Evolutionary conservation across 2,888 invertebrate species (phyloP).

Genomic region (Tineola bisselliella): DNA sequence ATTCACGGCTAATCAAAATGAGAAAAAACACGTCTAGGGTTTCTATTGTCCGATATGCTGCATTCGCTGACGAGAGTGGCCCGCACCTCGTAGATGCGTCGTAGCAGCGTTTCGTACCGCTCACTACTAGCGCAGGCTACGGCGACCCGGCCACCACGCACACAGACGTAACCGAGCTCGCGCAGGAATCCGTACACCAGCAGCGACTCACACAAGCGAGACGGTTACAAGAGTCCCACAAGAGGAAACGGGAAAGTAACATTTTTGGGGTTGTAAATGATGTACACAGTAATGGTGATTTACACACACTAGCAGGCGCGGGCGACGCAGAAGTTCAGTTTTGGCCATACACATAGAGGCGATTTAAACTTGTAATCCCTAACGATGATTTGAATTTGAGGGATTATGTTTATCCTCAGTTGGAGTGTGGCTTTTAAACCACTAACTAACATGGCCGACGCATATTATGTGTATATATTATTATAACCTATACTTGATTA

Average conservation of each 20-base stretch:
- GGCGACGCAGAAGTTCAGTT: constrained; percentile 35
- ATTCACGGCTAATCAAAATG: neutral
- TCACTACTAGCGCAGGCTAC: constrained; percentile 64
- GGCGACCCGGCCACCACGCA: constrained; percentile 49
- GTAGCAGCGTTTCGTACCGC: constrained; percentile 50
- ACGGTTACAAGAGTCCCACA: constrained; percentile 37
- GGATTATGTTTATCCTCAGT: constrained; percentile 39
- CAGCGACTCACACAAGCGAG: constrained; percentile 35
- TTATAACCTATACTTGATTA: neutral
- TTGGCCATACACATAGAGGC: constrained; percentile 46
- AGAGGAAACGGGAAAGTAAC: constrained; percentile 56
- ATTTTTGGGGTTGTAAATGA: constrained; percentile 60
- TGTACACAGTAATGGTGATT: constrained; percentile 52
- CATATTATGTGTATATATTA: neutral
- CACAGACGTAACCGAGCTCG: constrained; percentile 42
- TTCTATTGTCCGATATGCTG: constrained; percentile 39
- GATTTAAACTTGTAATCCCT: constrained; percentile 64
- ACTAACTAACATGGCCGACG: constrained; percentile 10
- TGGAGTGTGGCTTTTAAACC: constrained; percentile 13
- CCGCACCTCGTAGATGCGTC: constrained; percentile 39
- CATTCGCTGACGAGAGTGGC: neutral
- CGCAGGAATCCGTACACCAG: constrained; percentile 29
- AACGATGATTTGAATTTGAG: constrained; percentile 61
- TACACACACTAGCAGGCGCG: constrained; percentile 34
- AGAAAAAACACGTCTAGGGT: neutral